These are phyloP conservation scores for Coluber constrictor DNA, from an alignment of 2,797 vertebrate genomes.

Conservation along the genomic window DNA sequence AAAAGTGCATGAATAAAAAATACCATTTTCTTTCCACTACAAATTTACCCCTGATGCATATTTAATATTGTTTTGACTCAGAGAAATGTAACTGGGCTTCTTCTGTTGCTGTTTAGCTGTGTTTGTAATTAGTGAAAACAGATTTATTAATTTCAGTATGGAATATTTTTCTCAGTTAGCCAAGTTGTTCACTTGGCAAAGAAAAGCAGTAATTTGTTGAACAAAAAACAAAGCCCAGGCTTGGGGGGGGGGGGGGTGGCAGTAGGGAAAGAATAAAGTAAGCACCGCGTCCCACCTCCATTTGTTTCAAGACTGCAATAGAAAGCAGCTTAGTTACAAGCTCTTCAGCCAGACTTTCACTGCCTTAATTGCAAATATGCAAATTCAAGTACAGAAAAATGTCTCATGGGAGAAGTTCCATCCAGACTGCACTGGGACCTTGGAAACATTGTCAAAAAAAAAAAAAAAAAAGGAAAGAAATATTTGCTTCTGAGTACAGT, in stretches of 20 bases:
- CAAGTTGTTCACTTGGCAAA: not conserved
- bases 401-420: not conserved
- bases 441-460: not conserved
- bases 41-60: slow-evolving; percentile 31
- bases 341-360: not conserved
- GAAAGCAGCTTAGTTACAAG: not conserved
- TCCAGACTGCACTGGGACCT: not conserved
- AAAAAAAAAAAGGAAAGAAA: not conserved
- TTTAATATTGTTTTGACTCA: slow-evolving; percentile 36
- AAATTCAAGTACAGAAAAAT: not conserved
- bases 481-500: not conserved
- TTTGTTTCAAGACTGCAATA: not conserved
- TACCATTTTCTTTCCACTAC: not conserved
- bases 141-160: slow-evolving; percentile 21
- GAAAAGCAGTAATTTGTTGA: slow-evolving; percentile 14
- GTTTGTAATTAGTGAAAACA: slow-evolving; percentile 29
- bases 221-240: not conserved
- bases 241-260: not conserved
- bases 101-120: not conserved
- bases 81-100: not conserved
- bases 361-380: slow-evolving; percentile 18
- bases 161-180: slow-evolving; percentile 24
- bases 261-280: not conserved
- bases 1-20: slow-evolving; percentile 30
- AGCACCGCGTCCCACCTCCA: not conserved